A percentile compares a stretch with the other conserved stretches of the same genome.
Conservation (phyloP, 2,113 vertebrate species). For the Phoxinus phoxinus region DNA sequence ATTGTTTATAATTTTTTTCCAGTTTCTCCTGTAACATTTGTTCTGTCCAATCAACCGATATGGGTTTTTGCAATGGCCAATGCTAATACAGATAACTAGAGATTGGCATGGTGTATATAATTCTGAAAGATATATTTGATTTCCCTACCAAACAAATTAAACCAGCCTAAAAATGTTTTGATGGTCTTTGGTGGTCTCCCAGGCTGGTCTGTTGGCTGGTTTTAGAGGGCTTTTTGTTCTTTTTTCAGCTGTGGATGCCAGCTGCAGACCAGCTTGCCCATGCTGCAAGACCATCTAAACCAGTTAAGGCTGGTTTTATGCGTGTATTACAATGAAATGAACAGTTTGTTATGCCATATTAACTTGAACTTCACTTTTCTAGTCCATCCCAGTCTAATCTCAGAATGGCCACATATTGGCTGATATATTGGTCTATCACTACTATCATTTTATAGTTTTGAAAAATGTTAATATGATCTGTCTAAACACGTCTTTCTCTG, state of each 20-base stretch:
- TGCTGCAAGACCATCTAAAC: neutral
- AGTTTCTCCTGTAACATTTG: neutral
- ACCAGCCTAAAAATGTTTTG: neutral
- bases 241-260: neutral
- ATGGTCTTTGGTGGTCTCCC: neutral
- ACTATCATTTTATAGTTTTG: neutral
- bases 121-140: neutral
- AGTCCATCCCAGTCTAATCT: neutral
- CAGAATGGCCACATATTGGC: neutral
- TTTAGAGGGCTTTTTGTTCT: neutral
- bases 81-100: neutral
- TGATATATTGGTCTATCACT: too few relatives aligned
- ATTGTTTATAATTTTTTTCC: neutral
- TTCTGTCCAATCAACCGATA: neutral
- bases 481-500: neutral
- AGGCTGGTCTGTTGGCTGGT: neutral
- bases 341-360: neutral
- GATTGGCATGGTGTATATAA: neutral
- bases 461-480: constrained; percentile 1
- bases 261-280: neutral
- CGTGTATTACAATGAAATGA: neutral
- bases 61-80: neutral
- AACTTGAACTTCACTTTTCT: neutral
- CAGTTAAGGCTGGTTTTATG: neutral
- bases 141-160: neutral